These are phyloP conservation scores for Sebastes minor DNA, from an alignment of 2,797 vertebrate genomes.

Conservation along the genomic window DNA sequence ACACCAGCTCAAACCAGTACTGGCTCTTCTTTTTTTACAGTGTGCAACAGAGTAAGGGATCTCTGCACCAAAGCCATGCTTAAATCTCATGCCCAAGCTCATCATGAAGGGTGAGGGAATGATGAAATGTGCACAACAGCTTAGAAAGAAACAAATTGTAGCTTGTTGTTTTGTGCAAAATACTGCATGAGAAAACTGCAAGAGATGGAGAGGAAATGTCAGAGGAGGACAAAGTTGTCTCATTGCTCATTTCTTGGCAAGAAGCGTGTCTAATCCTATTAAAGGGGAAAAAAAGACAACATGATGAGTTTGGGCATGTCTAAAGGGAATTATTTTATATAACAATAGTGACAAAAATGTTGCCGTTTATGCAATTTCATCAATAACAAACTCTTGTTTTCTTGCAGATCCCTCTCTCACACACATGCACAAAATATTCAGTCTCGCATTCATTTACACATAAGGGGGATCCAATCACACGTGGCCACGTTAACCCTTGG, in stretches of 20 bases:
- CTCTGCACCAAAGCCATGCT: background rate
- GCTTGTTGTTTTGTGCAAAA: background rate
- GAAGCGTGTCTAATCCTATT: slow-evolving; percentile 29
- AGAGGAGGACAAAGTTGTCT: background rate
- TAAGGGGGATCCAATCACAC: background rate
- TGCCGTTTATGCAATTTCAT: background rate
- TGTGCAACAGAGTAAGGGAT: slow-evolving; percentile 1
- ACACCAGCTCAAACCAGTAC: slow-evolving; percentile 70
- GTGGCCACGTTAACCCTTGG: background rate
- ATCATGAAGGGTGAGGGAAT: background rate
- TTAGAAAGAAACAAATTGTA: background rate
- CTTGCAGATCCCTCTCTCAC: background rate
- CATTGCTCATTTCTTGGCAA: background rate
- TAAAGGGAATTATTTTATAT: background rate
- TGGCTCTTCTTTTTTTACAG: slow-evolving; percentile 3
- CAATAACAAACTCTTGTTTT: background rate
- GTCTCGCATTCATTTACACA: background rate
- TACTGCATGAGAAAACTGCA: background rate
- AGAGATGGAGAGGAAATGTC: background rate
- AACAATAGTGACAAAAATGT: background rate
- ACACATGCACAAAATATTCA: background rate
- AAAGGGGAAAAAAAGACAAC: background rate
- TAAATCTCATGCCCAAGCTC: background rate
- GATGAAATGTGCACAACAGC: background rate
- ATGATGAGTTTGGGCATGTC: background rate